Conservation (phyloP, 1,140 invertebrate genomes). For the Hyphantria cunea region DNA sequence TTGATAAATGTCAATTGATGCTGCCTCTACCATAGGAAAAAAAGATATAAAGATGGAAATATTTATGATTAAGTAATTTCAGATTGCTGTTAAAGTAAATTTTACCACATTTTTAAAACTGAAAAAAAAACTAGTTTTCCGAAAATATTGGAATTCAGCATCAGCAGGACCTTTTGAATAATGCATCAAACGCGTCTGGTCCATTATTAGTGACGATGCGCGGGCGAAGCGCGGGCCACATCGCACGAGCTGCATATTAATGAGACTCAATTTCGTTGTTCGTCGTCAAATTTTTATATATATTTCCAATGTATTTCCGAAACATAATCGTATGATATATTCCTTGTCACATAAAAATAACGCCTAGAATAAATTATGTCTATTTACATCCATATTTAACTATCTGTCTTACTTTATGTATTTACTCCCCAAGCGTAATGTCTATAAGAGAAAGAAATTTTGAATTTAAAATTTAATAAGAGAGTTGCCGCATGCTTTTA, state of each 20-base stretch:
- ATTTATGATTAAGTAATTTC: too few relatives aligned
- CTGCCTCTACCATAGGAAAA: too few relatives aligned
- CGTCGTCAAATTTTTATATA: conserved; percentile 65
- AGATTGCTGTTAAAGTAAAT: background rate
- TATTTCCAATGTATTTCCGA: conserved; percentile 52
- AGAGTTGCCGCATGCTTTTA: conserved; percentile 11
- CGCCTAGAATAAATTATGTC: conserved; percentile 19
- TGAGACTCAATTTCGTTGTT: conserved; percentile 56
- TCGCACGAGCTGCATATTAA: conserved; percentile 78
- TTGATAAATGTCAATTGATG: too few relatives aligned
- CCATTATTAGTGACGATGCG: conserved; percentile 69
- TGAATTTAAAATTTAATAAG: conserved; percentile 2
- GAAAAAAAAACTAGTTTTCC: conserved; percentile 31
- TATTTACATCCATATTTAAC: conserved; percentile 5
- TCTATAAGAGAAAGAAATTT: background rate
- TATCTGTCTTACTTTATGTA: conserved; percentile 4
- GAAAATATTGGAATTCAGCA: conserved; percentile 60
- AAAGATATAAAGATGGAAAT: too few relatives aligned
- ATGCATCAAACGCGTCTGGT: conserved; percentile 62
- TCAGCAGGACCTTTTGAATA: conserved; percentile 68
- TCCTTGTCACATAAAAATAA: conserved; percentile 34
- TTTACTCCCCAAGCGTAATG: background rate
- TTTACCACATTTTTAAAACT: conserved; percentile 1
- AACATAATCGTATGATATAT: conserved; percentile 59
- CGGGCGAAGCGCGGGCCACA: conserved; percentile 48